These are phyloP conservation scores for Drosophila peninsularis DNA, from an alignment of 2,888 invertebrate genomes.

Conservation along the genomic window DNA sequence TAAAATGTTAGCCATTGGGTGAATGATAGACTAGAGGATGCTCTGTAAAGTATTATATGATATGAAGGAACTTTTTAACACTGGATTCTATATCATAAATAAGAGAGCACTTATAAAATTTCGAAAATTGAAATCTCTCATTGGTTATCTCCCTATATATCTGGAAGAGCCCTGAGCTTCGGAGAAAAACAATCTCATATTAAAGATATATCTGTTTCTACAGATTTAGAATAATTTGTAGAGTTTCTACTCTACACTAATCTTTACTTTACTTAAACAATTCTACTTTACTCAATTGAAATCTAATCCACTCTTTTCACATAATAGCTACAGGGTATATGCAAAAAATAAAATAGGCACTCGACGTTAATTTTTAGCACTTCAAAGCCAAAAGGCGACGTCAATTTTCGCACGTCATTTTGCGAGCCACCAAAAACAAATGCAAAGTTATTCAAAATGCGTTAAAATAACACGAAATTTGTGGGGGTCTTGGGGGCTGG, in stretches of 20 bases:
- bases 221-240: too few species aligned
- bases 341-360: conserved; percentile 14
- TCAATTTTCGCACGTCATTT: conserved; percentile 68
- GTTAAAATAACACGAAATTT: conserved; percentile 51
- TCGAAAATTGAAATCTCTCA: too few species aligned
- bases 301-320: neutral
- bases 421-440: conserved; percentile 27
- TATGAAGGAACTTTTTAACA: neutral
- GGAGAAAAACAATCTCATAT: too few species aligned
- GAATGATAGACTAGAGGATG: neutral
- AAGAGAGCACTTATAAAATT: neutral
- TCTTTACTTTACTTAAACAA: too few species aligned
- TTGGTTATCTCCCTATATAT: neutral
- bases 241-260: too few species aligned
- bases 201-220: neutral
- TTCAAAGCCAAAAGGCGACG: conserved; percentile 41
- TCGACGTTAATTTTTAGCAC: conserved; percentile 64
- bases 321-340: conserved; percentile 22
- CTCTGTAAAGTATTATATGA: neutral
- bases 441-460: conserved; percentile 66
- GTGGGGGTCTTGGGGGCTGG: neutral
- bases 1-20: conserved; percentile 7
- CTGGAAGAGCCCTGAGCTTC: too few species aligned
- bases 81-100: neutral
- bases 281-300: neutral